Evolutionary conservation across 2,888 invertebrate species (phyloP).

Genomic region (Drosophila histrio): DNA sequence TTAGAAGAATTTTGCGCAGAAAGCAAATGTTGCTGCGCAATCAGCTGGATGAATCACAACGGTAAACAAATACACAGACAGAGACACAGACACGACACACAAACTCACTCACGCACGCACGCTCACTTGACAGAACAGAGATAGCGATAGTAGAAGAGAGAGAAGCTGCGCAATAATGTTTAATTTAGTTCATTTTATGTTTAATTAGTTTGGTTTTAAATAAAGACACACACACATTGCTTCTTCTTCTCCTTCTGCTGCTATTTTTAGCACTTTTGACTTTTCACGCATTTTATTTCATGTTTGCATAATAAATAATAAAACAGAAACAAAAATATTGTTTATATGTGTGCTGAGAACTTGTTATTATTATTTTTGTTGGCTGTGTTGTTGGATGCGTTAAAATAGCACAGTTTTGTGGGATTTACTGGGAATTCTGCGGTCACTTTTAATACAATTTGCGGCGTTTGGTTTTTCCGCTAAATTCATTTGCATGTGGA

Average conservation of each 20-base stretch:
- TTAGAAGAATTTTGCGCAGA: constrained; percentile 62
- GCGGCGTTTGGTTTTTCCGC: constrained; percentile 30
- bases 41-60: constrained; percentile 75
- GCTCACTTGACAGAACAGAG: neutral
- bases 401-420: constrained; percentile 71
- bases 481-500: constrained; percentile 43
- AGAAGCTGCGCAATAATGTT: constrained; percentile 1
- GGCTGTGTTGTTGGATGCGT: neutral
- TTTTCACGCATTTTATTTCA: constrained; percentile 27
- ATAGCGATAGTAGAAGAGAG: too few species aligned
- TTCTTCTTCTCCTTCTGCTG: constrained; percentile 2
- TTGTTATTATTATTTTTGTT: constrained; percentile 3
- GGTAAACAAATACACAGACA: constrained; percentile 47
- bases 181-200: constrained; percentile 15
- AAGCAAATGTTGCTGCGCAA: constrained; percentile 68
- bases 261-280: constrained; percentile 56
- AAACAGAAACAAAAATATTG: too few species aligned
- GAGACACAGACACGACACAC: constrained; percentile 13
- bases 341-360: neutral
- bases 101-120: neutral
- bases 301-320: constrained; percentile 23
- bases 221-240: constrained; percentile 40
- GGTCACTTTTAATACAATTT: constrained; percentile 19
- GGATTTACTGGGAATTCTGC: constrained; percentile 60
- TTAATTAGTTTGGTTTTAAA: constrained; percentile 25